Evolutionary conservation across 1,140 invertebrate species (phyloP).

Genomic region (Charaxes varanes): DNA sequence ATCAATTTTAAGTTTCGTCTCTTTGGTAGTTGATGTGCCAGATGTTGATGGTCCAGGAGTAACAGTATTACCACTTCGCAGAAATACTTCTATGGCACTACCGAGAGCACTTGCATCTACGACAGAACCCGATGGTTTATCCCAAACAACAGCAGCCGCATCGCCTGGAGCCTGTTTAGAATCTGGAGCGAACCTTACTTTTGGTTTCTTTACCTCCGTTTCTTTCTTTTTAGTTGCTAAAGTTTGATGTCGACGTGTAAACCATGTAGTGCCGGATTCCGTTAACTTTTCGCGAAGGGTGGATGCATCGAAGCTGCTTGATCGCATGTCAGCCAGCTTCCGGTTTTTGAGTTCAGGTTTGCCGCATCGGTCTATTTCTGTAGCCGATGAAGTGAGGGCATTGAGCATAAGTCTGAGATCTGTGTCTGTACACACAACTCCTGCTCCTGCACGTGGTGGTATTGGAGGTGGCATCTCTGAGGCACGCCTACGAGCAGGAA

Average conservation of each 20-base stretch:
- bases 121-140: constrained; percentile 81
- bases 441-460: constrained; percentile 51
- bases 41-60: constrained; percentile 58
- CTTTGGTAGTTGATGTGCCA: constrained; percentile 55
- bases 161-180: constrained; percentile 50
- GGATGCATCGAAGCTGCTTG: constrained; percentile 88
- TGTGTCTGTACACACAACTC: constrained; percentile 84
- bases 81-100: constrained; percentile 87
- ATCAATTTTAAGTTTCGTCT: constrained; percentile 23
- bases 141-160: constrained; percentile 77
- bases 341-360: constrained; percentile 46
- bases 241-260: constrained; percentile 82
- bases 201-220: constrained; percentile 73
- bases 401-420: constrained; percentile 86
- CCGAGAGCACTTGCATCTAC: constrained; percentile 86
- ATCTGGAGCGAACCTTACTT: constrained; percentile 65
- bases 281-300: constrained; percentile 75
- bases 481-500: constrained; percentile 75
- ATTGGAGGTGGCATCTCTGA: constrained; percentile 79
- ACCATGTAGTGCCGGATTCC: constrained; percentile 80
- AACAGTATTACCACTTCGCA: constrained; percentile 74
- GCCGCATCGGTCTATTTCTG: constrained; percentile 82
- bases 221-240: constrained; percentile 79
- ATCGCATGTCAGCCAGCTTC: constrained; percentile 78
- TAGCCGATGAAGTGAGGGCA: constrained; percentile 85